These are phyloP conservation scores for Trichonephila clavata DNA, from an alignment of 1,140 invertebrate genomes.

Conservation along the genomic window DNA sequence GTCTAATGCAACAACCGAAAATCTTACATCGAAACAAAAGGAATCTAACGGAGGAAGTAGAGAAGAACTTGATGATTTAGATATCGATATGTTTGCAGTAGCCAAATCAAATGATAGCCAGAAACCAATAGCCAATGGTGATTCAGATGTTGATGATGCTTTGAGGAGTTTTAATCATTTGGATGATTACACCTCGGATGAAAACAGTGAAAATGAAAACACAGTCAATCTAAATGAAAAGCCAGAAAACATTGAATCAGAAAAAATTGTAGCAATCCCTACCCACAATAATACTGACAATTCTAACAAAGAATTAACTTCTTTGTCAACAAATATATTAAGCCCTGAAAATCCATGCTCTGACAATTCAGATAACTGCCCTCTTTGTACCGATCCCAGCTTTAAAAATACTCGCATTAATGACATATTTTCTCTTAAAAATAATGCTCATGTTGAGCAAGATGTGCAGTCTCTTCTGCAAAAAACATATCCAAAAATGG, in stretches of 20 bases:
- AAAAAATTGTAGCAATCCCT: not conserved
- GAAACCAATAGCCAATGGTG: not conserved
- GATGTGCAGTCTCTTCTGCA: slow-evolving; percentile 47
- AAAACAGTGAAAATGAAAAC: slow-evolving; percentile 56
- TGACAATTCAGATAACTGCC: slow-evolving; percentile 69
- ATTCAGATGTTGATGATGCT: slow-evolving; percentile 64
- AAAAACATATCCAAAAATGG: slow-evolving; percentile 67
- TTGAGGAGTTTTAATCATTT: slow-evolving; percentile 71
- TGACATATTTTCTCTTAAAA: slow-evolving; percentile 43
- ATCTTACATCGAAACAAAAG: not conserved
- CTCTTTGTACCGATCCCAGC: slow-evolving; percentile 54
- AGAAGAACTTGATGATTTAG: slow-evolving; percentile 73
- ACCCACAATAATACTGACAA: too few species aligned
- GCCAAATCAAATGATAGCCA: not conserved
- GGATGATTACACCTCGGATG: slow-evolving; percentile 64
- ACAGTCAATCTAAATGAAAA: not conserved
- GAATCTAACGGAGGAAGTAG: not conserved
- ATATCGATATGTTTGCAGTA: slow-evolving; percentile 65
- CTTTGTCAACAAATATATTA: not conserved
- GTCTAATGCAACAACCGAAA: not conserved
- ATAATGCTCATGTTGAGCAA: not conserved
- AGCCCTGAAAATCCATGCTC: slow-evolving; percentile 65
- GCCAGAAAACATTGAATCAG: not conserved
- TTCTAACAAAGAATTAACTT: not conserved
- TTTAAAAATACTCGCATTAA: slow-evolving; percentile 59